These are phyloP conservation scores for Epinephelus fuscoguttatus DNA, from an alignment of 2,113 vertebrate genomes.

Conservation along the genomic window DNA sequence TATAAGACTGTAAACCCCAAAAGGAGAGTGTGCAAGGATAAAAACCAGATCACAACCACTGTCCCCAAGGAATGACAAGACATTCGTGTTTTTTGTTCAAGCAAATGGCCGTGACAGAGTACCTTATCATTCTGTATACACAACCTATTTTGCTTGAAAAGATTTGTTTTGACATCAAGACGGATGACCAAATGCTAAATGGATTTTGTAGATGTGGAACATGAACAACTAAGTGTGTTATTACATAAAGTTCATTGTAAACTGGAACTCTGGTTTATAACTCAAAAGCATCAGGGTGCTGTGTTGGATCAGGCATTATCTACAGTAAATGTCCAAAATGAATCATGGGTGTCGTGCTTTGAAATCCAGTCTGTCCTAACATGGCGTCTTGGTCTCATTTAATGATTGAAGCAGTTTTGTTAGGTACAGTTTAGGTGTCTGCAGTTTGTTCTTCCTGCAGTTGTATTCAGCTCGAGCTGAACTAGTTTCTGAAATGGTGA, in stretches of 20 bases:
- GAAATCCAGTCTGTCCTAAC: neutral
- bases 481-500: neutral
- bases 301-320: slow-evolving; percentile 7
- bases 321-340: neutral
- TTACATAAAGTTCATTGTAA: neutral
- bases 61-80: neutral
- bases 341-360: neutral
- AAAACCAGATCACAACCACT: slow-evolving; percentile 12
- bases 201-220: neutral
- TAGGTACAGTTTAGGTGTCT: neutral
- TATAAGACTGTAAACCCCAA: slow-evolving; percentile 1
- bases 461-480: neutral
- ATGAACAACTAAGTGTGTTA: neutral
- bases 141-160: neutral
- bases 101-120: neutral
- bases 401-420: neutral
- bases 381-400: neutral
- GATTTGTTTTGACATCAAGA: slow-evolving; percentile 25
- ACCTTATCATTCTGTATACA: slow-evolving; percentile 13
- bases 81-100: slow-evolving; percentile 19
- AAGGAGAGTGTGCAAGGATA: neutral
- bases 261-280: neutral
- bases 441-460: slow-evolving; percentile 20
- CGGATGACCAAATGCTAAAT: neutral
- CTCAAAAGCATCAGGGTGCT: slow-evolving; percentile 10